A percentile compares a stretch with the other conserved stretches of the same genome.
Evolutionary conservation across 30 jellyfish, hydroid and myxozoan species (phyloP).

Genomic region (Pseudorhiza aurosa): DNA sequence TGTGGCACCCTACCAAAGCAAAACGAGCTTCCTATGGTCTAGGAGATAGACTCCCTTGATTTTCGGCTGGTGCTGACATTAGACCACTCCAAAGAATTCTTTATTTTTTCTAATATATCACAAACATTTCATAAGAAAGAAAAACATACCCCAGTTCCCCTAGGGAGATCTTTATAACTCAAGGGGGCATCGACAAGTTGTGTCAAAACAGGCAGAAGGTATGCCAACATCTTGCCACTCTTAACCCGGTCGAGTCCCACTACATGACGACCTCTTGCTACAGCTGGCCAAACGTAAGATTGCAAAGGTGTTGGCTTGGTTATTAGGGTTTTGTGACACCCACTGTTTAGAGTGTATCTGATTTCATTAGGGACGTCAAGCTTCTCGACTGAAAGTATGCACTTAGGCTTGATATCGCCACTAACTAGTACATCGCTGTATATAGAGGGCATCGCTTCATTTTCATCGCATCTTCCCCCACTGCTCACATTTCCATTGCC

Average conservation of each 20-base stretch:
- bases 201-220: constrained; percentile 71
- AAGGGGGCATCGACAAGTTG: constrained; percentile 46
- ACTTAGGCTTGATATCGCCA: constrained; percentile 65
- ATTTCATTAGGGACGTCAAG: constrained; percentile 50
- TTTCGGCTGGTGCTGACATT: too few species aligned
- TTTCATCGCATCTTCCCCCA: too few species aligned
- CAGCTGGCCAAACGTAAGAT: constrained; percentile 84
- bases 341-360: constrained; percentile 11
- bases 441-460: background rate
- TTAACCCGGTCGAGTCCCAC: constrained; percentile 71
- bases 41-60: too few species aligned
- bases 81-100: too few species aligned
- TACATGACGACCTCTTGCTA: constrained; percentile 70
- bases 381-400: constrained; percentile 24
- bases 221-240: constrained; percentile 54
- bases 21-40: too few species aligned
- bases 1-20: too few species aligned
- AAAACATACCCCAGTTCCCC: constrained; percentile 88
- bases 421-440: constrained; percentile 55
- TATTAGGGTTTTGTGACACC: constrained; percentile 3
- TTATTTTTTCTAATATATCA: too few species aligned
- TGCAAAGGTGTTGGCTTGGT: constrained; percentile 75
- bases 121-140: background rate
- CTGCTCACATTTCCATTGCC: background rate
- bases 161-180: constrained; percentile 39